A percentile compares a stretch with the other conserved stretches of the same genome.
phyloP scores from a whole-genome alignment of 2,888 invertebrate species.

The Exephanes ischioxanthus region DNA sequence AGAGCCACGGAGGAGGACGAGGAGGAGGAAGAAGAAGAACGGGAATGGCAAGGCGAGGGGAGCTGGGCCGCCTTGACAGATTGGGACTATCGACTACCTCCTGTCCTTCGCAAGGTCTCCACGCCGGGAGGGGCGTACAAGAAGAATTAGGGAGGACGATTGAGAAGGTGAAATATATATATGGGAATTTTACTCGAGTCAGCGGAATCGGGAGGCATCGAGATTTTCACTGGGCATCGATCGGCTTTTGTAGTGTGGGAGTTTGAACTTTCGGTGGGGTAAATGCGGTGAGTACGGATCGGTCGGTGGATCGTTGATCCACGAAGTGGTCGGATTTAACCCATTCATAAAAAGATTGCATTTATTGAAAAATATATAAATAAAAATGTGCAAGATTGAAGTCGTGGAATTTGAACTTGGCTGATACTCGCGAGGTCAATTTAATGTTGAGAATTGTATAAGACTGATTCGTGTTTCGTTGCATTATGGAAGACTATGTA shows the following conservation, averaged over 20 bases:
- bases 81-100: conserved; percentile 81
- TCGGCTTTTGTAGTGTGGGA: neutral
- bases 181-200: conserved; percentile 28
- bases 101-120: conserved; percentile 63
- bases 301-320: neutral
- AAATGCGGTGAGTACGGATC: too few species aligned
- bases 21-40: conserved; percentile 41
- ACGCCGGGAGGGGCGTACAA: conserved; percentile 50
- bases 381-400: neutral
- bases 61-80: conserved; percentile 79
- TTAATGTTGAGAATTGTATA: neutral
- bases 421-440: neutral
- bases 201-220: neutral
- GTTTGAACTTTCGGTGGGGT: neutral
- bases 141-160: conserved; percentile 65
- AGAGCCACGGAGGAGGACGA: conserved; percentile 5
- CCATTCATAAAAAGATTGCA: neutral
- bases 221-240: neutral
- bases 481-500: neutral
- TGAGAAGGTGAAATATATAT: conserved; percentile 56
- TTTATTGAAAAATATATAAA: neutral
- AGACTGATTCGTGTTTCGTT: neutral
- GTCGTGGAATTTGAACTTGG: neutral
- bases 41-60: conserved; percentile 56
- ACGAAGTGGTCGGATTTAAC: neutral